Evolutionary conservation across 2,113 vertebrate genomes (phyloP).

Genomic region (Sylvilagus bachmani): DNA sequence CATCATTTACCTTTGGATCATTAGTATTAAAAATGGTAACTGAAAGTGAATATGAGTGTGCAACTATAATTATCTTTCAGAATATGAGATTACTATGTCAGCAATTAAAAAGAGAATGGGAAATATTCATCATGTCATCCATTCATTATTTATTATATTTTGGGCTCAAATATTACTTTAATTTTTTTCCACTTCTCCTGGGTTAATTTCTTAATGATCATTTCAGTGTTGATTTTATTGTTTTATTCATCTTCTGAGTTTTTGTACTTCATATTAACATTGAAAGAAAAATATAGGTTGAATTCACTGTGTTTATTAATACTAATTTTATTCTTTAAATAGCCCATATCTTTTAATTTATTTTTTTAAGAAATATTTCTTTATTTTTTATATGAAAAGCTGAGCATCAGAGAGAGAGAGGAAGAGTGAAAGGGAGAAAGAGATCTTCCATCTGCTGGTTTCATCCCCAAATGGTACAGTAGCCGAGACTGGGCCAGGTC

Average conservation of each 20-base stretch:
- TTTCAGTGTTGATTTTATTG: constrained; percentile 15
- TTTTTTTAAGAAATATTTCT: background rate
- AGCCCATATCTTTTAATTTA: constrained; percentile 24
- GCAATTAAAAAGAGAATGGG: background rate
- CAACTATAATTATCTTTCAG: background rate
- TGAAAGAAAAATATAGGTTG: constrained; percentile 37
- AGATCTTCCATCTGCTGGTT: too few species aligned
- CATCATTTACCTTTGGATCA: background rate
- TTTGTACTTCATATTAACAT: constrained; percentile 45
- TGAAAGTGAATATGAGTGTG: background rate
- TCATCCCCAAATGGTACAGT: too few species aligned
- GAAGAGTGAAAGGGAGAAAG: too few species aligned
- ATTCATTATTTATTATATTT: background rate
- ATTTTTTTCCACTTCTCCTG: background rate
- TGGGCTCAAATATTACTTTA: background rate
- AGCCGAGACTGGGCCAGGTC: too few species aligned
- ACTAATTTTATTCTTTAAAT: constrained; percentile 42
- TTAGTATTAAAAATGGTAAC: background rate
- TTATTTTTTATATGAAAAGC: too few species aligned
- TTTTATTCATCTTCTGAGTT: background rate
- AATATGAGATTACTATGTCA: background rate
- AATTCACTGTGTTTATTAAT: constrained; percentile 24
- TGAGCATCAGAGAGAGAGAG: too few species aligned
- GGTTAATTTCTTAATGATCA: constrained; percentile 2
- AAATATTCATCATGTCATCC: background rate